Conservation (phyloP, 1,140 invertebrate species). For the Eriosoma lanigerum region DNA sequence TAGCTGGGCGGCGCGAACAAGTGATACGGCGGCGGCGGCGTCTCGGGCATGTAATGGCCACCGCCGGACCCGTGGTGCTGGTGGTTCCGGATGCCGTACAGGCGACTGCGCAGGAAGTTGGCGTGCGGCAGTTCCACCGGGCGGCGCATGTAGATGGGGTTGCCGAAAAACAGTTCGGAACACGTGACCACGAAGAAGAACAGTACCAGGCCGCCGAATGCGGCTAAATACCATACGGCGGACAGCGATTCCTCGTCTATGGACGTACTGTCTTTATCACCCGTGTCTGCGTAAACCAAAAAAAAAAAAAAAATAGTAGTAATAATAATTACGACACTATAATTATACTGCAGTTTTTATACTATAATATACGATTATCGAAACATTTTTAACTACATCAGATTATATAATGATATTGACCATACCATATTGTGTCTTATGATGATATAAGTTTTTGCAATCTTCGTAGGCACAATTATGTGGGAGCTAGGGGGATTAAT, state of each 20-base stretch:
- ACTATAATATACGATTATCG: not conserved
- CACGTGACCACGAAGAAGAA: constrained; percentile 67
- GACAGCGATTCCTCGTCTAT: constrained; percentile 59
- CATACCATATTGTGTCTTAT: no score
- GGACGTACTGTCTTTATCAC: constrained; percentile 56
- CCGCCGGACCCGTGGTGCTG: not conserved
- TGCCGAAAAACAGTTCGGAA: constrained; percentile 64
- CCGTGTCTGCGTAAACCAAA: constrained; percentile 6
- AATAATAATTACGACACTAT: no score
- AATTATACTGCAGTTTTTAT: not conserved
- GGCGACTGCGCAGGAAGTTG: constrained; percentile 57
- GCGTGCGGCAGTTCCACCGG: constrained; percentile 51
- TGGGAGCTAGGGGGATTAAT: no score
- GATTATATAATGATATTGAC: no score
- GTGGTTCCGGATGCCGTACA: constrained; percentile 37
- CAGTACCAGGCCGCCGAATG: constrained; percentile 64
- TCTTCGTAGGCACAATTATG: no score
- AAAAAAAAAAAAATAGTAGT: not conserved
- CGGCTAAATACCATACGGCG: constrained; percentile 66
- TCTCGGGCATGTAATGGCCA: constrained; percentile 55
- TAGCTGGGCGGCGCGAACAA: constrained; percentile 65
- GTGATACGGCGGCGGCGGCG: constrained; percentile 64
- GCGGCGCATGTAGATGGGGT: constrained; percentile 54
- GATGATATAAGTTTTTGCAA: no score
- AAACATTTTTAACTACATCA: no score